These are phyloP conservation scores for Drosophila eohydei DNA, from an alignment of 2,888 invertebrate genomes.

Conservation along the genomic window DNA sequence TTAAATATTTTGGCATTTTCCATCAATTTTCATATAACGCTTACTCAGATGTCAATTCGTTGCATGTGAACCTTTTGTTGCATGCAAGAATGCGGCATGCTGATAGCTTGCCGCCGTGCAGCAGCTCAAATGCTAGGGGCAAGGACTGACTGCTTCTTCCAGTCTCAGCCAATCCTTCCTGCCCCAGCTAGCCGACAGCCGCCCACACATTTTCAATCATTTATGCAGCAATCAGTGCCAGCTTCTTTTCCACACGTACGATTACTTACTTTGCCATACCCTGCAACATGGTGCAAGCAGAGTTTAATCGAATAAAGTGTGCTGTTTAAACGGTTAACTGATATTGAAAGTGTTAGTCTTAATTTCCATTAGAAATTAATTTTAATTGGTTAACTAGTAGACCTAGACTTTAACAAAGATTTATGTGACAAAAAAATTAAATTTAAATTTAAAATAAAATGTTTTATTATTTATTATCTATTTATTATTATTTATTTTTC, in stretches of 20 bases:
- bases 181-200: neutral
- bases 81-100: conserved; percentile 60
- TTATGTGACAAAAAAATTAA: too few species aligned
- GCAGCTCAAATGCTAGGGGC: conserved; percentile 34
- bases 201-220: conserved; percentile 65
- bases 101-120: conserved; percentile 47
- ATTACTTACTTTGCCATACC: conserved; percentile 49
- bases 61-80: conserved; percentile 54
- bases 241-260: conserved; percentile 76
- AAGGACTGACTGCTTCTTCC: conserved; percentile 37
- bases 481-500: too few species aligned
- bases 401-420: too few species aligned
- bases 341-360: too few species aligned
- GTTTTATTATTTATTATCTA: too few species aligned
- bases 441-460: too few species aligned
- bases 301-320: neutral
- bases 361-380: too few species aligned
- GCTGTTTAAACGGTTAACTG: too few species aligned
- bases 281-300: neutral
- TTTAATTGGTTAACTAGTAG: too few species aligned
- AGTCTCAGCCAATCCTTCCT: conserved; percentile 18
- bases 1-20: conserved; percentile 80
- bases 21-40: conserved; percentile 73
- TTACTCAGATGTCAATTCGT: conserved; percentile 24
- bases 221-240: conserved; percentile 73